These are phyloP conservation scores for Artibeus jamaicensis DNA, from an alignment of 2,797 vertebrate genomes.

Conservation along the genomic window DNA sequence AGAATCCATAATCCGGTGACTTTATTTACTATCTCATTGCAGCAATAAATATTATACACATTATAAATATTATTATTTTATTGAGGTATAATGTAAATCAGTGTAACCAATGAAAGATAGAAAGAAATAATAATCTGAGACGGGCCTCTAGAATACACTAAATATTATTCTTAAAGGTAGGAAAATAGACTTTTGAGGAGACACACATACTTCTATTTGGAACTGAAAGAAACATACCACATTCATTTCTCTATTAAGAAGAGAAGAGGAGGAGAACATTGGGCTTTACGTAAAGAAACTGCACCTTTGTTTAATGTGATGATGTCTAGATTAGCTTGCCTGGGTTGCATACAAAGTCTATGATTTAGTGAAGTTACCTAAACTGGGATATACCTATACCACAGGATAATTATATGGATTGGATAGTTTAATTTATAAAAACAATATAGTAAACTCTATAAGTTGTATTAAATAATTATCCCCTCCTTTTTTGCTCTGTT, in stretches of 20 bases:
- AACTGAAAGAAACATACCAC: neutral
- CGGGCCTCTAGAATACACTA: neutral
- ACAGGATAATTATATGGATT: neutral
- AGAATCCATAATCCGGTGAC: conserved; percentile 13
- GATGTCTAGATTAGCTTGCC: too few species aligned
- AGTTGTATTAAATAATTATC: neutral
- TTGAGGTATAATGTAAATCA: neutral
- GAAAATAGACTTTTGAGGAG: neutral
- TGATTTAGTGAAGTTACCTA: neutral
- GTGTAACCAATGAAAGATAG: neutral
- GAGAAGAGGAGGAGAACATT: neutral
- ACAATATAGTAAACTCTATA: neutral
- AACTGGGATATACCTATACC: neutral
- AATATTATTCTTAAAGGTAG: neutral
- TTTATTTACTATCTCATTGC: neutral
- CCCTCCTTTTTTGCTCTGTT: neutral
- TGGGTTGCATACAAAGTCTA: neutral
- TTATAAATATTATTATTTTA: conserved; percentile 37
- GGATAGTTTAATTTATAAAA: neutral
- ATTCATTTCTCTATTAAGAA: neutral
- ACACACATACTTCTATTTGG: neutral
- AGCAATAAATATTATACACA: conserved; percentile 13
- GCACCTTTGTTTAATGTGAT: neutral
- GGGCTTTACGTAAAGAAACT: neutral
- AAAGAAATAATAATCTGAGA: neutral